phyloP scores from a whole-genome alignment of 2,888 invertebrate species.

The Vannuccia rotundouncinata region DNA sequence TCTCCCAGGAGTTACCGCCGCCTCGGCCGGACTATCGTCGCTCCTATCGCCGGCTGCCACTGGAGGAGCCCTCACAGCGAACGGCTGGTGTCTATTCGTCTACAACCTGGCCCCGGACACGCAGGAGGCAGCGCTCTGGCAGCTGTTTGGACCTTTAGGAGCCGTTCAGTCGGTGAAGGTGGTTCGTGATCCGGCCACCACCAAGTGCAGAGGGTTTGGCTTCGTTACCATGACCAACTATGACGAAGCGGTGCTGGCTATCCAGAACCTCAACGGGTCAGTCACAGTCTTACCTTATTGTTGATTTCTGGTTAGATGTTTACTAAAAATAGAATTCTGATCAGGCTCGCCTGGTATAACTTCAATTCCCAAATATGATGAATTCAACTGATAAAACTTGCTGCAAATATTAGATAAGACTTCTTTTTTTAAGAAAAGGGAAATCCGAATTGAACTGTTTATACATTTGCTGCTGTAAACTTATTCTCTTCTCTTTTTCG shows the following conservation, averaged over 20 bases:
- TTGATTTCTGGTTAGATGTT: too few species aligned
- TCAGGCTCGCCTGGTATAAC: too few species aligned
- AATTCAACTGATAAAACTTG: too few species aligned
- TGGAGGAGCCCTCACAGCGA: constrained; percentile 48
- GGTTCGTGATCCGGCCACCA: constrained; percentile 84
- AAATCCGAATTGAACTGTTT: too few species aligned
- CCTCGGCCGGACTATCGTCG: constrained; percentile 30
- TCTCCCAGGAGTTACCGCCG: constrained; percentile 67
- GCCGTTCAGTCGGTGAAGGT: constrained; percentile 95
- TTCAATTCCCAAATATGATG: too few species aligned
- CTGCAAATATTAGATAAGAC: too few species aligned
- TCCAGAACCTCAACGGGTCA: constrained; percentile 90
- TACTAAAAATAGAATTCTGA: too few species aligned
- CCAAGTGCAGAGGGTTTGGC: constrained; percentile 95
- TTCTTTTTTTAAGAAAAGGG: too few species aligned
- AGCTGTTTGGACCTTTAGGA: constrained; percentile 91
- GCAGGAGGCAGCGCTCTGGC: constrained; percentile 83
- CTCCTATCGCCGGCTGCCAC: constrained; percentile 1
- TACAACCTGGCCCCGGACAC: constrained; percentile 85
- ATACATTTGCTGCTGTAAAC: too few species aligned
- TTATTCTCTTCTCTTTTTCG: too few species aligned
- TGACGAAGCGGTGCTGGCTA: constrained; percentile 89
- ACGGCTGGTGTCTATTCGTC: constrained; percentile 86
- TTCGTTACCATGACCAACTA: constrained; percentile 98
- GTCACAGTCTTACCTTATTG: not conserved